A percentile compares a stretch with the other conserved stretches of the same genome.
phyloP scores from a whole-genome alignment of 2,113 vertebrate genomes.

The Festucalex cinctus region DNA sequence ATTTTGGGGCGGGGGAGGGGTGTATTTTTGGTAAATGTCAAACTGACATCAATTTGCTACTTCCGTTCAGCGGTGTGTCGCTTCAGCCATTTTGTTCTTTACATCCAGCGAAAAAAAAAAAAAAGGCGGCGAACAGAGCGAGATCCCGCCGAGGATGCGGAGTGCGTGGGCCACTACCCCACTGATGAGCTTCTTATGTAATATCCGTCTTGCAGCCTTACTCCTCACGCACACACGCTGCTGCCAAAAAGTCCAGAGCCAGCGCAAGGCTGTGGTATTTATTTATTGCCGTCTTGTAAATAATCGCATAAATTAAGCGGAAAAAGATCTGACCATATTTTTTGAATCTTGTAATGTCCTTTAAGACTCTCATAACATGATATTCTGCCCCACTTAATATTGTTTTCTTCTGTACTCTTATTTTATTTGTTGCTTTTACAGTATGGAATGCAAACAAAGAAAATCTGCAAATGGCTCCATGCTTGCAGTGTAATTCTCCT shows the following conservation, averaged over 20 bases:
- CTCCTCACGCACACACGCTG: conserved; percentile 36
- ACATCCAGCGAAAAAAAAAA: conserved; percentile 41
- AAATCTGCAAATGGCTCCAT: conserved; percentile 10
- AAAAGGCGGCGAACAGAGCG: conserved; percentile 45
- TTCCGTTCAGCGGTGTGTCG: conserved; percentile 25
- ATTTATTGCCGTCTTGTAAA: neutral
- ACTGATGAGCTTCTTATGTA: conserved; percentile 72
- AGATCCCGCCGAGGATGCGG: conserved; percentile 58
- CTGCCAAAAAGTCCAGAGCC: neutral
- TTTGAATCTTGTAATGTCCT: neutral
- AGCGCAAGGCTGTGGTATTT: conserved; percentile 6
- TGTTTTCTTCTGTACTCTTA: neutral
- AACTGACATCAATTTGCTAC: conserved; percentile 39
- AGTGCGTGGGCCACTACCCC: conserved; percentile 68
- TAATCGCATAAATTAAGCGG: neutral
- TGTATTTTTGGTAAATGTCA: conserved; percentile 26
- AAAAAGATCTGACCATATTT: neutral
- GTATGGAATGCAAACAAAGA: neutral
- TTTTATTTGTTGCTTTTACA: neutral
- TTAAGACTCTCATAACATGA: no score
- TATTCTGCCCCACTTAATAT: neutral
- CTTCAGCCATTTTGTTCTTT: conserved; percentile 67
- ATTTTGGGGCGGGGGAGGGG: no score
- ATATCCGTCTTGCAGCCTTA: conserved; percentile 53
- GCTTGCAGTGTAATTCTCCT: conserved; percentile 18